These are phyloP conservation scores for Sthenelais limicola DNA, from an alignment of 2,888 invertebrate species.

Conservation along the genomic window DNA sequence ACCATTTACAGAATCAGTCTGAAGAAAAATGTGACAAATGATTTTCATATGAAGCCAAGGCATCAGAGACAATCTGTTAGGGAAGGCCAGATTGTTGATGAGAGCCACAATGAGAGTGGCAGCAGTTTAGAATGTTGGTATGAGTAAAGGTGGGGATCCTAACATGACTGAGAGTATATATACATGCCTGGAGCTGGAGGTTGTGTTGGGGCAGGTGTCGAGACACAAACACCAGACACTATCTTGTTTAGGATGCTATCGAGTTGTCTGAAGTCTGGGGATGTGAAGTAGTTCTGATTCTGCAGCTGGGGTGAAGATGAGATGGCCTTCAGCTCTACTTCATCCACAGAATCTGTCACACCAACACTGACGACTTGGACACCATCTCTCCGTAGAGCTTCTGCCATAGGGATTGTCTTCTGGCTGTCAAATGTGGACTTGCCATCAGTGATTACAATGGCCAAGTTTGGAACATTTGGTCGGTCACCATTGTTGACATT, in stretches of 20 bases:
- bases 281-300: conserved; percentile 10
- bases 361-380: conserved; percentile 26
- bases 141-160: too few species aligned
- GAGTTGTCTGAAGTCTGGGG: conserved; percentile 9
- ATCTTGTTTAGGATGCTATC: neutral
- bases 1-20: too few species aligned
- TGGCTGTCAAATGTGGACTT: conserved; percentile 33
- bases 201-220: neutral
- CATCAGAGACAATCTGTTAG: too few species aligned
- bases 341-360: conserved; percentile 28
- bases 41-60: too few species aligned
- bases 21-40: too few species aligned
- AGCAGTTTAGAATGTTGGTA: too few species aligned
- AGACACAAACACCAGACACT: conserved; percentile 7
- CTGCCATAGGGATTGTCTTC: conserved; percentile 23
- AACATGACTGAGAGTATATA: too few species aligned
- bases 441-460: conserved; percentile 41
- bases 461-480: conserved; percentile 14
- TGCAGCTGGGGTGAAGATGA: conserved; percentile 21
- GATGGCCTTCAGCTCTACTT: conserved; percentile 33
- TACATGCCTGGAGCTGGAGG: neutral
- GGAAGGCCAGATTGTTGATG: too few species aligned
- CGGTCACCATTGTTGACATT: conserved; percentile 32
- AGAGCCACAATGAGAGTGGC: too few species aligned
- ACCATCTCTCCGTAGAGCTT: conserved; percentile 13